Evolutionary conservation across 2,888 invertebrate species (phyloP).

Genomic region (Andrena minutula): DNA sequence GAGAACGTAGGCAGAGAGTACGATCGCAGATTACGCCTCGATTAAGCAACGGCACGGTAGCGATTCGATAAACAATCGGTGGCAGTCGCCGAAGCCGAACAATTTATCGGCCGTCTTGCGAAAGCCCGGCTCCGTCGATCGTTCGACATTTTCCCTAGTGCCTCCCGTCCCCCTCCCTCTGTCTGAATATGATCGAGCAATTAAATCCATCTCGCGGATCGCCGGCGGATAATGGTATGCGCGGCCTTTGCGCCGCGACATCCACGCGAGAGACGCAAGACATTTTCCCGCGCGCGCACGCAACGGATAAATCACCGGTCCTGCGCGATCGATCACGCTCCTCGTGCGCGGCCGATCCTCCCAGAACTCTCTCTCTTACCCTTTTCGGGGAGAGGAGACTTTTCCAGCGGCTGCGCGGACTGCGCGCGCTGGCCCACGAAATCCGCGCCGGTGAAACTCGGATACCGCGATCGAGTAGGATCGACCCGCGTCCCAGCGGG

Average conservation of each 20-base stretch:
- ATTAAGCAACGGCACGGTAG: conserved; percentile 62
- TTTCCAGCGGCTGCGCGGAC: conserved; percentile 16
- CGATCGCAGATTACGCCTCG: conserved; percentile 51
- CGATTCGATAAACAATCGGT: conserved; percentile 65
- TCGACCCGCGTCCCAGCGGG: conserved; percentile 9
- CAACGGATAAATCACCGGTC: conserved; percentile 58
- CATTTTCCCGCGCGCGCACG: conserved; percentile 52
- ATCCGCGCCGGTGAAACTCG: conserved; percentile 39
- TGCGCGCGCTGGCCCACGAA: conserved; percentile 5
- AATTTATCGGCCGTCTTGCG: conserved; percentile 58
- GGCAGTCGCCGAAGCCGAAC: conserved; percentile 31
- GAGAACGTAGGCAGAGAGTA: conserved; percentile 51
- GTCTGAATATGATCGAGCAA: conserved; percentile 62
- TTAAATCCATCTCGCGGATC: conserved; percentile 60
- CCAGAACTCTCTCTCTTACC: conserved; percentile 25
- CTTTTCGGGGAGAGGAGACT: conserved; percentile 35
- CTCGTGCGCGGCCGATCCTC: conserved; percentile 25
- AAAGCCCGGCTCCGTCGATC: conserved; percentile 53
- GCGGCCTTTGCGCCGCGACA: conserved; percentile 50
- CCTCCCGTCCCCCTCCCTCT: not conserved
- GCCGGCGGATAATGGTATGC: conserved; percentile 54
- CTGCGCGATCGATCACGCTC: conserved; percentile 57
- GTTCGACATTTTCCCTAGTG: conserved; percentile 57
- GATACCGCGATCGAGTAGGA: conserved; percentile 35
- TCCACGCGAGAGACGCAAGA: conserved; percentile 31